A percentile compares a stretch with the other conserved stretches of the same genome.
These are phyloP conservation scores for Scaptomyza caliginosa DNA, from an alignment of 2,888 invertebrate genomes.

Conservation along the genomic window DNA sequence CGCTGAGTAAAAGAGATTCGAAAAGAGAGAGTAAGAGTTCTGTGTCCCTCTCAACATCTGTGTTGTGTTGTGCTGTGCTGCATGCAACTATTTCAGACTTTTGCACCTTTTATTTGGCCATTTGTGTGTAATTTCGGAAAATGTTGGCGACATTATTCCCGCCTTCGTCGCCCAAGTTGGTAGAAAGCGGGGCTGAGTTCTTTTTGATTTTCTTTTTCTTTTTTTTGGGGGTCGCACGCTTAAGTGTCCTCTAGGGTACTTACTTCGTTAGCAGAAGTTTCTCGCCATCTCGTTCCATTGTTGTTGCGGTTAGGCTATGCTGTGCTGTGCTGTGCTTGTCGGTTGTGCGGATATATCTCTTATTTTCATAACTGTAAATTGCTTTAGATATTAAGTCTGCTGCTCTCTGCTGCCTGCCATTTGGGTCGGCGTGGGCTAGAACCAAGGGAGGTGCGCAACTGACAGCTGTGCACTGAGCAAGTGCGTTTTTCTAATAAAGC, in stretches of 20 bases:
- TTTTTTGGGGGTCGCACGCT: slow-evolving; percentile 67
- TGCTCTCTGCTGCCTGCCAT: slow-evolving; percentile 54
- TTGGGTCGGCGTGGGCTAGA: background rate
- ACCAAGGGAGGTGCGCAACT: background rate
- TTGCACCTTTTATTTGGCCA: slow-evolving; percentile 78
- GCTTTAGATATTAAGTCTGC: slow-evolving; percentile 81
- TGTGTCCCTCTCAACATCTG: slow-evolving; percentile 19
- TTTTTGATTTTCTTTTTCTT: too few species aligned
- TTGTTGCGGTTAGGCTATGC: slow-evolving; percentile 37
- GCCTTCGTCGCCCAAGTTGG: slow-evolving; percentile 38
- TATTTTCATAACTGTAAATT: slow-evolving; percentile 83
- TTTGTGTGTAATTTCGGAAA: slow-evolving; percentile 80
- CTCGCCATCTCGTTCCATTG: slow-evolving; percentile 57
- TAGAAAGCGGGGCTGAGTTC: slow-evolving; percentile 19
- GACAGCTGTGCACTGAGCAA: slow-evolving; percentile 45
- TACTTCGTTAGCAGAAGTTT: slow-evolving; percentile 80
- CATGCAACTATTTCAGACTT: slow-evolving; percentile 61
- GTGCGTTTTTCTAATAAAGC: slow-evolving; percentile 56
- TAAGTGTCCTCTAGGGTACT: slow-evolving; percentile 83
- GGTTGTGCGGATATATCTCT: slow-evolving; percentile 80
- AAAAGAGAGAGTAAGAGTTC: background rate
- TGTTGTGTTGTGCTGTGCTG: slow-evolving; percentile 17
- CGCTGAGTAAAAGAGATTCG: slow-evolving; percentile 25
- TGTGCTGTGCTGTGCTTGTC: slow-evolving; percentile 57
- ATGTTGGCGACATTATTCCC: slow-evolving; percentile 76